phyloP scores from a whole-genome alignment of 2,888 invertebrate genomes.

The Digitonthophagus gazella region DNA sequence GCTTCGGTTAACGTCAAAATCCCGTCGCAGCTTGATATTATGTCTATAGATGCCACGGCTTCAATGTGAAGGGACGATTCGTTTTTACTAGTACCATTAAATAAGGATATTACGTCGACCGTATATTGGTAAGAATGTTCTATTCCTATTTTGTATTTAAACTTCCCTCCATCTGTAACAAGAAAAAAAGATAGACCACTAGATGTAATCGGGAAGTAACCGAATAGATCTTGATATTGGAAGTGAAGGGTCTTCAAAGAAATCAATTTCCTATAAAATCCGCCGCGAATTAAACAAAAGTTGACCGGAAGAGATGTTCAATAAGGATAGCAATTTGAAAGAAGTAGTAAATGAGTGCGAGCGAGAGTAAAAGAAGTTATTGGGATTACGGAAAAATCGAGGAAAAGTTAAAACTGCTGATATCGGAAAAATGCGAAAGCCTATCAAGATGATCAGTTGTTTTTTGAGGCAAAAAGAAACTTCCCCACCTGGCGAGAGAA shows the following conservation, averaged over 20 bases:
- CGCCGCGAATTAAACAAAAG: too few species aligned
- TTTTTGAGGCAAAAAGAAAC: background rate
- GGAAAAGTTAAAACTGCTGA: background rate
- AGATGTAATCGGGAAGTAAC: too few species aligned
- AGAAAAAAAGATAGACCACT: background rate
- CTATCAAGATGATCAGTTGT: background rate
- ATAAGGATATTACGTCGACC: constrained; percentile 69
- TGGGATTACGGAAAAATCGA: background rate
- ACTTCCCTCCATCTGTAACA: constrained; percentile 50
- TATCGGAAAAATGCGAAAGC: background rate
- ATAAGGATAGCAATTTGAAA: background rate
- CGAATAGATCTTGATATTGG: too few species aligned
- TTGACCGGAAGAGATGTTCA: background rate
- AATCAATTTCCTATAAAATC: background rate
- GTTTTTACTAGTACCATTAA: constrained; percentile 68
- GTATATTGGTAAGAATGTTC: constrained; percentile 71
- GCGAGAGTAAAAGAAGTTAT: background rate
- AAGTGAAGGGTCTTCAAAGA: background rate
- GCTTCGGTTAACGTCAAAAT: constrained; percentile 62
- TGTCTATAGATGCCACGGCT: constrained; percentile 61
- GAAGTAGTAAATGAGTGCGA: background rate
- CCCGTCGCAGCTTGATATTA: constrained; percentile 72
- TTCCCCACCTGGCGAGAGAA: background rate
- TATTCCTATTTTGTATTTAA: constrained; percentile 60
- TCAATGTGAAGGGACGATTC: constrained; percentile 67